phyloP scores from a whole-genome alignment of 2,797 vertebrate species.

The Catharus ustulatus region DNA sequence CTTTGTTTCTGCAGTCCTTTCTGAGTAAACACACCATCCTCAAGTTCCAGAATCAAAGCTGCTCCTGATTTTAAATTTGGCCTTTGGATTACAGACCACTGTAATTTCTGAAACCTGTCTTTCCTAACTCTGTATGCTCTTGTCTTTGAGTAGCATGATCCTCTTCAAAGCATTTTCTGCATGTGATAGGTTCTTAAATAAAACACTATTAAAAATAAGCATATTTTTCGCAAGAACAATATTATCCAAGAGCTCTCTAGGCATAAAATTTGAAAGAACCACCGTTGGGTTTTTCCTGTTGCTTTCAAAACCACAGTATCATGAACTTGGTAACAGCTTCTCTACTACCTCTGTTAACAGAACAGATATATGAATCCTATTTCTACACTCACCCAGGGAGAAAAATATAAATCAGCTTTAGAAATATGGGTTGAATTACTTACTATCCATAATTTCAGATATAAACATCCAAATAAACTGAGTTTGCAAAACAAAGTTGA shows the following conservation, averaged over 20 bases:
- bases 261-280: background rate
- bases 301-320: background rate
- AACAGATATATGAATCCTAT: background rate
- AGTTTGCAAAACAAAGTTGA: conserved; percentile 10
- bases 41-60: background rate
- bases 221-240: background rate
- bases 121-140: background rate
- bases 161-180: background rate
- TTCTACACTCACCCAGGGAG: background rate
- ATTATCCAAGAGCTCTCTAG: background rate
- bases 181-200: background rate
- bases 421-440: background rate
- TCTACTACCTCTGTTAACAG: background rate
- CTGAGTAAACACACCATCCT: background rate
- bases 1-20: background rate
- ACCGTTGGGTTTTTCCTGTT: accelerated
- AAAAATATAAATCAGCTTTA: background rate
- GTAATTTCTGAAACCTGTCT: background rate
- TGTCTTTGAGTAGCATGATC: background rate
- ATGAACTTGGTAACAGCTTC: background rate
- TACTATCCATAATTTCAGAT: background rate
- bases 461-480: conserved; percentile 10
- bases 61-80: background rate
- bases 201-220: background rate
- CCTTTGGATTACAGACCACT: background rate